phyloP scores from a whole-genome alignment of 2,113 vertebrate genomes.

The Athene noctua region DNA sequence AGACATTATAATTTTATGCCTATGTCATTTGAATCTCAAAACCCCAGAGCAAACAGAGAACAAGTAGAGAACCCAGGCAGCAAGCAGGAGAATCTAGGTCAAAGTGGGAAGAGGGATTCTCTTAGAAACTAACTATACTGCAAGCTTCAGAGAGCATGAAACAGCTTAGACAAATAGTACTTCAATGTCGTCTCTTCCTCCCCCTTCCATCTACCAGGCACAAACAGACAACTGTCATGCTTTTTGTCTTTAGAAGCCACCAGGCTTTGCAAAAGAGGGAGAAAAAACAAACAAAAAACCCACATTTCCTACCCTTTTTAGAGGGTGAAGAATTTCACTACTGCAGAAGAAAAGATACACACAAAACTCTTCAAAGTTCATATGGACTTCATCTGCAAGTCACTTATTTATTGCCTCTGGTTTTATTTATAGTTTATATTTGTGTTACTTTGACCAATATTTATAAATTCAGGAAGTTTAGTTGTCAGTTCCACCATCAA shows the following conservation, averaged over 20 bases:
- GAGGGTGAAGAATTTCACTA: not conserved
- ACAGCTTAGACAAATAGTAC: not conserved
- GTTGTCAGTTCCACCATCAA: not conserved
- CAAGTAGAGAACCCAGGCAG: not conserved
- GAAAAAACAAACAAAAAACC: not conserved
- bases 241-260: not conserved
- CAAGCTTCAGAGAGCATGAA: not conserved
- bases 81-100: not conserved
- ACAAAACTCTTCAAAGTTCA: not conserved
- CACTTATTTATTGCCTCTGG: not conserved
- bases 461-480: not conserved
- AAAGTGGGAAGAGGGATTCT: not conserved
- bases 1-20: not conserved
- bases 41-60: not conserved
- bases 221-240: not conserved
- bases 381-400: not conserved
- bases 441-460: not conserved
- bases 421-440: not conserved
- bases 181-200: not conserved
- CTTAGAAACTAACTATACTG: not conserved
- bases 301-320: fast-evolving
- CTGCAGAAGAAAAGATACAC: not conserved
- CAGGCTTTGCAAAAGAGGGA: not conserved
- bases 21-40: not conserved
- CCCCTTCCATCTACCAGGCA: not conserved